Evolutionary conservation across 2,888 invertebrate species (phyloP), one percentile per base, ranked within the genome.

Genomic region (Acleris emargana): DNA sequence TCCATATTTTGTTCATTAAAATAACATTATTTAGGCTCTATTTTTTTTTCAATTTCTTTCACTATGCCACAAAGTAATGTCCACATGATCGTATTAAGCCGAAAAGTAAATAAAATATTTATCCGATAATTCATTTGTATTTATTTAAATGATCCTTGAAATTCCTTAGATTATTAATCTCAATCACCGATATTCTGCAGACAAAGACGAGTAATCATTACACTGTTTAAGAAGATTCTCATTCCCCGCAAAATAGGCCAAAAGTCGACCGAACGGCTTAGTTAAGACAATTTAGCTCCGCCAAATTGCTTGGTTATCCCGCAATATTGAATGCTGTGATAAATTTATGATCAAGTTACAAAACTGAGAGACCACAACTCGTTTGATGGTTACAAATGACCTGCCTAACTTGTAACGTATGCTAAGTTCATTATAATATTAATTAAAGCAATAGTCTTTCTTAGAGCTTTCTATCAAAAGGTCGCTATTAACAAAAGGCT

Each of bases 201-300:
- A 42, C 22, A 54, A 32, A 54, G 47, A 38, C 17, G 22, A 20
- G 22, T n/a, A 50, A 49, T 49, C 54, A 49, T 61, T 61, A 54
- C 38, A 54, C 54, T 49, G 53, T 49, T 6, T 9, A 54, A 57
- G 18, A 57, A 57, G 43, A 57, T 28, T 63, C 32, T 16, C 17
- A 42, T 57, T 63, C 18, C 28, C 28, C 51, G 43, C 57, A 43
- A 43, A 51, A 17, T 51, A 63, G 17, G 49, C 28, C 28, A 17
- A 50, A 55, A 62, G 32, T 51, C 55, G 64, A 50, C 32, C 60
- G 20, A 60, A 60, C 55, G 51, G 50, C 55, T 55, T 51, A 50
- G 64, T 60, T 60, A 64, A 60, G 60, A 64, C 64, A 60, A 64
- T 64, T 64, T 55, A 20, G 58, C 25, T 50, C 17, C 54, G 22